Percentiles rank a stretch among this genome's conserved stretches.
phyloP scores from a whole-genome alignment of 1,140 invertebrate genomes.

The Drosophila oshimai region DNA sequence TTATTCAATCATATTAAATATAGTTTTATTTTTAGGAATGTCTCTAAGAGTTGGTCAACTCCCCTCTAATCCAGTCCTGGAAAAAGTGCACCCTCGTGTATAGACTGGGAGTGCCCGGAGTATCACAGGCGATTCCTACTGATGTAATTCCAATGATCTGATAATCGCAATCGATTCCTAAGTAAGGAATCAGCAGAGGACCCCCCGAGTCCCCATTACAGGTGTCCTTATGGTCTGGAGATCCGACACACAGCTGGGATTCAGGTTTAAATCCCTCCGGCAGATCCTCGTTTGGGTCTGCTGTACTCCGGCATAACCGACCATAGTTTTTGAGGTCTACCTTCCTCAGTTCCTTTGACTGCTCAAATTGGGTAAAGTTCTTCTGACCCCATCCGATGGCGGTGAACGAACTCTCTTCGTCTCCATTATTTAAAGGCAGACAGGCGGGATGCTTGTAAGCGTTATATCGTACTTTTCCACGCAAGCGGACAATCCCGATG shows the following conservation, averaged over 20 bases:
- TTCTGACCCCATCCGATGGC: conserved; percentile 56
- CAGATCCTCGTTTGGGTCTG: neutral
- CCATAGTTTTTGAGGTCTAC: conserved; percentile 76
- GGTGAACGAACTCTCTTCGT: conserved; percentile 9
- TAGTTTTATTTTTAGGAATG: too few species aligned
- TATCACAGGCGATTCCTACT: neutral
- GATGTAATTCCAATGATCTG: conserved; percentile 6
- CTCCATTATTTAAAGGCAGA: conserved; percentile 32
- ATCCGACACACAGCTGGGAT: conserved; percentile 3
- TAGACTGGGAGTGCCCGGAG: neutral
- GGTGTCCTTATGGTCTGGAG: conserved; percentile 1
- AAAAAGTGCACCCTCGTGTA: conserved; percentile 1
- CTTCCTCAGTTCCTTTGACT: conserved; percentile 80
- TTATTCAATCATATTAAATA: too few species aligned
- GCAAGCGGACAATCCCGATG: conserved; percentile 51
- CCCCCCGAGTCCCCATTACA: conserved; percentile 11
- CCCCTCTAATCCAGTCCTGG: neutral
- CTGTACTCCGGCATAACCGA: neutral
- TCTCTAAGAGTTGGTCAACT: too few species aligned
- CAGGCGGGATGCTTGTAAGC: conserved; percentile 60
- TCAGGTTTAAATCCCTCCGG: neutral
- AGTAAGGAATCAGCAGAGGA: neutral
- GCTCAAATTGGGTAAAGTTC: conserved; percentile 30
- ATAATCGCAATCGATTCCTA: neutral
- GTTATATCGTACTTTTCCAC: conserved; percentile 19